Base-by-base conservation (phyloP, 2,797 vertebrate species). In the Periparus ater region DNA sequence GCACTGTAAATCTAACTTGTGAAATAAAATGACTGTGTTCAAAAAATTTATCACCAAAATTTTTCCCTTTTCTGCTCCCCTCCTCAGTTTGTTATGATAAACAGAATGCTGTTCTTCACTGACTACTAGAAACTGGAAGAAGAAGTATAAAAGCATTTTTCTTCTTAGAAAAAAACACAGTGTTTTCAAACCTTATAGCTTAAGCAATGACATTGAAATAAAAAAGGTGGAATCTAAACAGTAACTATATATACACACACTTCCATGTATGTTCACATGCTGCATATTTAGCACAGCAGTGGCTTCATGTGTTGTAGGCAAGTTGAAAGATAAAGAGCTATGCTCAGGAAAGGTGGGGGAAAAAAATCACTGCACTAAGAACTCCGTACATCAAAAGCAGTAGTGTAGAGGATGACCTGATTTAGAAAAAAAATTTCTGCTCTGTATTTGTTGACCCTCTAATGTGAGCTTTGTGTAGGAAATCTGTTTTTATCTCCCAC, bases 401-500 rank as follows among this genome's bases (percentile, higher is more conserved):
- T 5, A 78, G 13, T 12, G 9, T 15, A 66, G 62, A 66, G 67
- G 87, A 63, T 15, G 8, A 63, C 80, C 66, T 19, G 61, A 86
- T 76, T 73, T 30, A 62, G 44, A 45, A 57, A 61, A 57, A 57
- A 85, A n/a, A 9, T 0, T 4, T 72, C 66, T 96, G 73, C 91
- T 92, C 82, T 95, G 71, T 94, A 85, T 94, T 85, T 90, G 67
- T 89, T 75, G 93, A 97, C 93, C 66, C 66, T 88, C 91, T 93
- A 95, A 96, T 50, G 79, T 85, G 76, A 95, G 45, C 74, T 95
- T 93, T 83, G 78, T 93, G 92, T 81, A 72, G 75, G 75, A 96
- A 94, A 82, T 71, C 55, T 97, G 80, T 93, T 97, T 97, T 96
- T 97, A 87, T 85, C 68, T 95, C 78, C n/a, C n/a, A 38, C 58